Evolutionary conservation across 2,113 vertebrate species (phyloP).

Genomic region (Leptobrachium ailaonicum): DNA sequence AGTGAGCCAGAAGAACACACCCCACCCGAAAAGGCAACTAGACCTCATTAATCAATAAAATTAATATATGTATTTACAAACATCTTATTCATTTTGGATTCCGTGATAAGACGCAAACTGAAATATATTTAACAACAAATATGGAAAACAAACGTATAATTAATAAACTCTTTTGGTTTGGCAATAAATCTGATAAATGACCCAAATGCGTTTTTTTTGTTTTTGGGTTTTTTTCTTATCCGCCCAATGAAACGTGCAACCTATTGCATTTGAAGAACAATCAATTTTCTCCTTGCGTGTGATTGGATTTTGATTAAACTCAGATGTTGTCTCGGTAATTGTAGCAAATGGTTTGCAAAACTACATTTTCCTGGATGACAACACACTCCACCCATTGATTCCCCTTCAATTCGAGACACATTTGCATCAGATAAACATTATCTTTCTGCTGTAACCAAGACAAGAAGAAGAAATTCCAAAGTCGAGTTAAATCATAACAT

Average conservation of each 20-base stretch:
- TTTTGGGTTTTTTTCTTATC: neutral
- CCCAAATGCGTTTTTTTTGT: neutral
- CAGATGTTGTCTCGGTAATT: neutral
- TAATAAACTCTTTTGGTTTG: neutral
- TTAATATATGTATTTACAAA: too few relatives aligned
- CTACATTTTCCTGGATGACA: neutral
- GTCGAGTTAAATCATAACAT: neutral
- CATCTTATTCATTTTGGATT: too few relatives aligned
- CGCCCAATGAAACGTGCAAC: neutral
- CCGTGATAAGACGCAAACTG: too few relatives aligned
- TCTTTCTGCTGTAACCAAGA: neutral
- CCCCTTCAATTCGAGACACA: neutral
- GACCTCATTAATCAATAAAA: too few relatives aligned
- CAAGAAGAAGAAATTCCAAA: neutral
- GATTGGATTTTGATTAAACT: neutral
- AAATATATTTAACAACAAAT: too few relatives aligned
- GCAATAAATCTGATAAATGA: neutral
- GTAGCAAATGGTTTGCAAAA: neutral
- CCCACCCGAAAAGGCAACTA: too few relatives aligned
- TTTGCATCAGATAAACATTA: neutral
- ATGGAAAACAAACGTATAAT: neutral
- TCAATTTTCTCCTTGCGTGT: neutral
- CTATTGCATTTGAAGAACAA: neutral
- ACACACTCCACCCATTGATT: neutral
- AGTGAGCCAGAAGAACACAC: too few relatives aligned